These are phyloP conservation scores for Carcinoscorpius rotundicauda DNA, from an alignment of 1,140 invertebrate genomes.

Conservation along the genomic window DNA sequence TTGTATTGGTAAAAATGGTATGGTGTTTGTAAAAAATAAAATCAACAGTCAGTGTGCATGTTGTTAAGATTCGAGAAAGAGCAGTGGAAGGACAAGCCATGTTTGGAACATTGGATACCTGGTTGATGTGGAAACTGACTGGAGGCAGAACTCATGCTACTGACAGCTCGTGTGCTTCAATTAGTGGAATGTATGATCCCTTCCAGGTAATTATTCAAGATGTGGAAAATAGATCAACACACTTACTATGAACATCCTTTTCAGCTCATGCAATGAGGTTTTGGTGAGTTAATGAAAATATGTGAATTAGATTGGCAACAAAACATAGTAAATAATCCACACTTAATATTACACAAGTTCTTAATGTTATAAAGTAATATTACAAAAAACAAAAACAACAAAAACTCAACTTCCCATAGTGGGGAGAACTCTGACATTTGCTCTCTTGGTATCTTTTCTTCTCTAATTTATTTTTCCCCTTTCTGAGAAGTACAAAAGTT, in stretches of 20 bases:
- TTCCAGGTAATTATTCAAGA: constrained; percentile 44
- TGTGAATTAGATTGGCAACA: neutral
- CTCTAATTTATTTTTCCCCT: too few species aligned
- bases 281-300: neutral
- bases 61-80: constrained; percentile 37
- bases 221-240: constrained; percentile 7
- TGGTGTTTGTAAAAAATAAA: too few species aligned
- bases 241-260: neutral
- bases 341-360: constrained; percentile 21
- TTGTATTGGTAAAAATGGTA: neutral
- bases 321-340: too few species aligned
- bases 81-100: constrained; percentile 47
- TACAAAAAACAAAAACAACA: too few species aligned
- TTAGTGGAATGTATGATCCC: constrained; percentile 86
- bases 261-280: neutral
- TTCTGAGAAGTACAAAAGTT: too few species aligned
- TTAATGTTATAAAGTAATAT: constrained; percentile 3
- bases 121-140: constrained; percentile 72
- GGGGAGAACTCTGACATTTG: too few species aligned
- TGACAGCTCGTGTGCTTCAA: constrained; percentile 76
- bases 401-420: too few species aligned
- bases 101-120: constrained; percentile 89
- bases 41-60: neutral
- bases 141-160: constrained; percentile 55
- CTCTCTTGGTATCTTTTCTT: too few species aligned